Evolutionary conservation across 2,888 invertebrate species (phyloP), one percentile per base, ranked within the genome.

Genomic region (Encarsia formosa): DNA sequence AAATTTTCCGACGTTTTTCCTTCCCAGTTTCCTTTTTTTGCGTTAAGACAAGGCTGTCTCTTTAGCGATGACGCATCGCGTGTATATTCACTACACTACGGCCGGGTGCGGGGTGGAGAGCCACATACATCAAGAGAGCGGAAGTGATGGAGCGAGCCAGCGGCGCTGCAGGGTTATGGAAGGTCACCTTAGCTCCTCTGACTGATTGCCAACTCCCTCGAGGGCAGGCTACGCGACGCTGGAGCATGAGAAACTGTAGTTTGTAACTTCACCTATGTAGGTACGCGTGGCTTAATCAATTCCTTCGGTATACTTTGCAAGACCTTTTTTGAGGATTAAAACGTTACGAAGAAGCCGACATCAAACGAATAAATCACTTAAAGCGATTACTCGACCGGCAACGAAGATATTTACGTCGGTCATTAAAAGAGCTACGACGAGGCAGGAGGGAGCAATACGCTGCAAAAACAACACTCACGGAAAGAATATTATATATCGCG

Each of bases 191-290:
- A 42, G 20, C 31, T 62, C 62, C 57, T 49, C 65, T 72, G 71
- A 73, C 66, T 71, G 73, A 73, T 73, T 65, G 69, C 67, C 63
- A 68, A 69, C 66, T 71, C 70, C 65, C 68, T 61, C n/a, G 57
- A 65, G 62, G 57, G 44, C 55, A 9, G 15, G 16, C 31, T n/a
- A 9, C 29, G 34, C 34, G 34, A 37, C n/a, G 40, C 24, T 51
- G 52, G 16, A 52, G 37, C 19, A 46, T 49, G 46, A 23, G 26
- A n/a, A 52, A 52, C 48, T 53, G 52, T 53, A 39, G 31, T 53
- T 53, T 49, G 40, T 40, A 42, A 53, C 48, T 53, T 53, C 44
- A 44, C 23, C n/a, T 5, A 23, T 24, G 24, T 1, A 11, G 22
- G 22, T 8, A 20, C 19, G 31, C n/a, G n/a, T n/a, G n/a, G n/a